Evolutionary conservation across 1,140 invertebrate genomes (phyloP), one percentile per base, ranked within the genome.

Genomic region (Paraescarpia echinospica): DNA sequence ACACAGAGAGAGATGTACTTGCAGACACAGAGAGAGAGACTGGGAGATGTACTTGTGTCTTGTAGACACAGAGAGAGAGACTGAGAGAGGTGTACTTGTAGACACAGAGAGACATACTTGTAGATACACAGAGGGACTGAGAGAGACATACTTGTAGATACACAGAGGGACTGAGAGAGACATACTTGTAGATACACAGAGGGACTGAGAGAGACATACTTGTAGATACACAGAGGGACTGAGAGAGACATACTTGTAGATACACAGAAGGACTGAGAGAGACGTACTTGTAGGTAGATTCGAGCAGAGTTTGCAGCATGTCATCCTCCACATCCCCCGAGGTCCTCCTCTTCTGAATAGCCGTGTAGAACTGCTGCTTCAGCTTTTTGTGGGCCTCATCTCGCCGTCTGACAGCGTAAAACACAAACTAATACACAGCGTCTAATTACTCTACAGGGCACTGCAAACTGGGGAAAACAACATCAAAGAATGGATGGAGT

Each of bases 261-360:
- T 31, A 77, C 8, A 77, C 4, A 18, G 89, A 35, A n/a, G 33
- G 33, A 31, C 4, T 6, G 59, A 77, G 59, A 77, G 27, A 90
- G 33, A 90, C 94, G 90, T 93, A 95, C 95, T 95, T 95, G 93
- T 95, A 95, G 22, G 93, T 94, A 33, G 95, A 93, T 34, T 95
- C 94, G 77, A 95, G 94, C 18, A 95, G 90, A 5, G 95, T 95
- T 91, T 95, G 95, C 89, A 95, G 91, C 94, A 95, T 95, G 92
- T 95, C 95, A 77, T 95, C 95, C 89, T 93, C 92, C 35, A 59
- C 88, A 27, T 92, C 90, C 9, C 93, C 93, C 51, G 94, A 91
- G 34, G 91, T 93, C 34, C 94, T 89, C 27, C 95, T 92, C 59
- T 94, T 94, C 89, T 93, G 90, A 90, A 95, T 95, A 4, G 93